Conservation (phyloP, 1,140 invertebrate genomes). For the Caerostris extrusa region DNA sequence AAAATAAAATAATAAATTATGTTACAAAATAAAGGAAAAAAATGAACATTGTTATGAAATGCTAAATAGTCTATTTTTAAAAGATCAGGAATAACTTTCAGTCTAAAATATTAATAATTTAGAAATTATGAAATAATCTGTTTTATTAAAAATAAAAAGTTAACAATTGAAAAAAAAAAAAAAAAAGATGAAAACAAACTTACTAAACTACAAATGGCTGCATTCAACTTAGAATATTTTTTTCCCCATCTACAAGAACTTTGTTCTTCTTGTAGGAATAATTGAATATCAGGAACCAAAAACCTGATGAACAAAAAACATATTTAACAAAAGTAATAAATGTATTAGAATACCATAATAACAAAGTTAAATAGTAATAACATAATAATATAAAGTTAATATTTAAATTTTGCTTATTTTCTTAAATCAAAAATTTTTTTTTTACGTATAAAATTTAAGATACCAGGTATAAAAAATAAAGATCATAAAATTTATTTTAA, state of each 20-base stretch:
- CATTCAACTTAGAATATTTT: constrained; percentile 90
- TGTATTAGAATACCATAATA: not conserved
- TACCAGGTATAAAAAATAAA: no score
- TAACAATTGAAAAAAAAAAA: not conserved
- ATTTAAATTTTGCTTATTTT: no score
- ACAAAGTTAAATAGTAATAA: not conserved
- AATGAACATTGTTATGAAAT: no score
- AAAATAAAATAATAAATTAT: no score
- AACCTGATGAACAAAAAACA: constrained; percentile 83
- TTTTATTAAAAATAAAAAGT: no score
- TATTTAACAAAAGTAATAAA: not conserved
- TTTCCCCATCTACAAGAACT: constrained; percentile 86
- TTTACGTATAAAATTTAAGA: no score
- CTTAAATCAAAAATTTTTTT: no score
- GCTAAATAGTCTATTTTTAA: no score
- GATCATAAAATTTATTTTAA: no score
- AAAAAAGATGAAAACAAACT: constrained; percentile 70
- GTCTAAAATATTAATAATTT: not conserved
- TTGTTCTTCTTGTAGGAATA: constrained; percentile 85
- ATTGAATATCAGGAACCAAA: constrained; percentile 91
- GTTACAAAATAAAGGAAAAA: no score
- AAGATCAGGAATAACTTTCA: no score
- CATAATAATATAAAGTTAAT: not conserved
- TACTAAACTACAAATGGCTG: constrained; percentile 81
- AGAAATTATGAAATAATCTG: not conserved